Base-by-base conservation (phyloP, 2,113 vertebrate genomes). In the Prionailurus bengalensis region DNA sequence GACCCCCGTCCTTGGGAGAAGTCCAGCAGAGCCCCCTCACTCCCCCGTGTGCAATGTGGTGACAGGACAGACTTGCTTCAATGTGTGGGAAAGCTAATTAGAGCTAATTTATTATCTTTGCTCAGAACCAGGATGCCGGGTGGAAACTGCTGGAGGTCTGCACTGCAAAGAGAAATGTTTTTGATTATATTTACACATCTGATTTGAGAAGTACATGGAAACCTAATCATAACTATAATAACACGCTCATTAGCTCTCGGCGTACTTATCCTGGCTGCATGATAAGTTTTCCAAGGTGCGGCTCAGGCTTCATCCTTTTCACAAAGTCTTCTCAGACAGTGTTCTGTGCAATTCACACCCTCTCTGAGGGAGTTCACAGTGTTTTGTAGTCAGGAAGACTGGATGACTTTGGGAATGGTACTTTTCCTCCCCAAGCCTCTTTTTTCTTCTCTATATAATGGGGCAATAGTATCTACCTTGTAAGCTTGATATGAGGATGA, bases 131-230 rank as follows among this genome's bases (percentile, higher is more conserved):
- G 73, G 79, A 97, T 96, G 86, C 95, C 6, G 92, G 25, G 68
- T 94, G 78, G 85, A 97, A 95, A 19, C 95, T 95, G 96, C 86
- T 94, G 93, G 97, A 96, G 83, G 79, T 96, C 91, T 96, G 74
- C 9, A 21, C 91, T 84, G 93, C 73, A 70, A 76, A 97, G 81
- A 97, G 93, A 95, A 96, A 93, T 97, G 89, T 80, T 97, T 96
- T 79, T 97, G 91, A 96, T 97, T 97, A 94, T 98, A 96, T 97
- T 98, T 97, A 98, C 96, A 97, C 97, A 97, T 97, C 89, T 97
- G 96, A 97, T 95, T 98, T 94, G 95, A 95, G 89, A 79, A 97
- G 93, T 96, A 86, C 95, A 79, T 53, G 66, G 96, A 93, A 98
- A 89, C 86, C 78, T 91, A 97, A 98, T 97, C 97, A 96, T 78